Percentiles rank a stretch among this genome's conserved stretches.
These are phyloP conservation scores for Anoncus sp. DNA, from an alignment of 2,888 invertebrate genomes.

Conservation along the genomic window DNA sequence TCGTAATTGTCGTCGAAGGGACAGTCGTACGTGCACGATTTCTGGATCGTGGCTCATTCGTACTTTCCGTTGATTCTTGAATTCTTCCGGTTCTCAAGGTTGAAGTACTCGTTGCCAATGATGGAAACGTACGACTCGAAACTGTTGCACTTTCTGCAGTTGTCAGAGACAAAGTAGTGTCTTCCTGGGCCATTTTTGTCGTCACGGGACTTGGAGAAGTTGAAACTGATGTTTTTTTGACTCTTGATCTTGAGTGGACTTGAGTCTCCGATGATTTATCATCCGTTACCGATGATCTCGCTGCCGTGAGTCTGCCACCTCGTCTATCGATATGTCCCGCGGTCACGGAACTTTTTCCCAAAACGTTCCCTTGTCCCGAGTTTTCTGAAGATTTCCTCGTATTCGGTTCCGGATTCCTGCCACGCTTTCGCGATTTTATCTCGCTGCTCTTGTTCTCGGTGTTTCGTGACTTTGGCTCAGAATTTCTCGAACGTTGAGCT, in stretches of 20 bases:
- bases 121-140: conserved; percentile 46
- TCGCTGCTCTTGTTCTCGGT: conserved; percentile 25
- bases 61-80: conserved; percentile 51
- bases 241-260: conserved; percentile 57
- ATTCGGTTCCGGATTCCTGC: conserved; percentile 29
- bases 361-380: background rate
- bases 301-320: conserved; percentile 55
- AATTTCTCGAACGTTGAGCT: conserved; percentile 1
- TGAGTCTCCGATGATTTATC: conserved; percentile 59
- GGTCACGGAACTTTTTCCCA: conserved; percentile 15
- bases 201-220: conserved; percentile 10
- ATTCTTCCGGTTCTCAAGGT: conserved; percentile 54
- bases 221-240: conserved; percentile 57
- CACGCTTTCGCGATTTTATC: conserved; percentile 26
- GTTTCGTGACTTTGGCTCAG: conserved; percentile 8
- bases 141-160: conserved; percentile 29
- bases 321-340: background rate
- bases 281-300: conserved; percentile 49
- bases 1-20: conserved; percentile 46
- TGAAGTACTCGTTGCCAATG: conserved; percentile 45
- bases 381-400: background rate
- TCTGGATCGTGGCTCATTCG: conserved; percentile 33
- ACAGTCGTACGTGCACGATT: conserved; percentile 47
- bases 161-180: background rate
- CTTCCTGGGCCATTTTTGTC: background rate